phyloP scores from a whole-genome alignment of 2,113 vertebrate species.

The Lampris incognitus region DNA sequence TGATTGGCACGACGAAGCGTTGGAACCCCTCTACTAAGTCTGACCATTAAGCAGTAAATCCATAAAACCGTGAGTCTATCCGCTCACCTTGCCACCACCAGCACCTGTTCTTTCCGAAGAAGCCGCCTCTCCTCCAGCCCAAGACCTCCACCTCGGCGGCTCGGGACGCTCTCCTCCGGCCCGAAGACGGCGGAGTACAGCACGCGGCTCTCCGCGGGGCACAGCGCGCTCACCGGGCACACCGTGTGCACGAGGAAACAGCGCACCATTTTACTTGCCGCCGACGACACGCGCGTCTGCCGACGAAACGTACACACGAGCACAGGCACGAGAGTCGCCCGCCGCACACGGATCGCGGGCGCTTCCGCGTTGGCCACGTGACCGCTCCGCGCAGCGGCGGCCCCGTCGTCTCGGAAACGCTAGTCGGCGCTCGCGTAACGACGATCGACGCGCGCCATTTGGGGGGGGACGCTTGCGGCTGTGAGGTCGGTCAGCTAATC shows the following conservation, averaged over 20 bases:
- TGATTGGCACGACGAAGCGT: no score
- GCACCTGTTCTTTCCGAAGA: slow-evolving; percentile 70
- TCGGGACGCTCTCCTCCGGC: slow-evolving; percentile 54
- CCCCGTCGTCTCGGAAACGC: background rate
- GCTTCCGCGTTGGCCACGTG: slow-evolving; percentile 75
- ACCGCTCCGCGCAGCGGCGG: slow-evolving; percentile 2
- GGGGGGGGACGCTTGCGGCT: background rate
- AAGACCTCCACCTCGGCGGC: slow-evolving; percentile 17
- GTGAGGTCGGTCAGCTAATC: no score
- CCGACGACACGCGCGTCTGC: background rate
- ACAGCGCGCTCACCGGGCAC: slow-evolving; percentile 71
- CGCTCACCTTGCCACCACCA: slow-evolving; percentile 72
- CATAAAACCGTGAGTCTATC: background rate
- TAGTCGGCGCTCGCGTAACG: slow-evolving; percentile 45
- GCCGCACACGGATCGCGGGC: no score
- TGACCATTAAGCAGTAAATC: no score
- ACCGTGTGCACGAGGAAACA: slow-evolving; percentile 83
- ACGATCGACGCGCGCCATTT: background rate
- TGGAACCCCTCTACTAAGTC: no score
- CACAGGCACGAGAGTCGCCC: no score
- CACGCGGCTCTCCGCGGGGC: slow-evolving; percentile 71
- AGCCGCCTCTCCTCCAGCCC: slow-evolving; percentile 69
- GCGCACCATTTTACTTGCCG: slow-evolving; percentile 70
- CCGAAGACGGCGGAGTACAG: slow-evolving; percentile 80
- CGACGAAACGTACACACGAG: background rate